A percentile compares a stretch with the other conserved stretches of the same genome.
These are phyloP conservation scores for Sphinx pinastri DNA, from an alignment of 2,888 invertebrate species.

Conservation along the genomic window DNA sequence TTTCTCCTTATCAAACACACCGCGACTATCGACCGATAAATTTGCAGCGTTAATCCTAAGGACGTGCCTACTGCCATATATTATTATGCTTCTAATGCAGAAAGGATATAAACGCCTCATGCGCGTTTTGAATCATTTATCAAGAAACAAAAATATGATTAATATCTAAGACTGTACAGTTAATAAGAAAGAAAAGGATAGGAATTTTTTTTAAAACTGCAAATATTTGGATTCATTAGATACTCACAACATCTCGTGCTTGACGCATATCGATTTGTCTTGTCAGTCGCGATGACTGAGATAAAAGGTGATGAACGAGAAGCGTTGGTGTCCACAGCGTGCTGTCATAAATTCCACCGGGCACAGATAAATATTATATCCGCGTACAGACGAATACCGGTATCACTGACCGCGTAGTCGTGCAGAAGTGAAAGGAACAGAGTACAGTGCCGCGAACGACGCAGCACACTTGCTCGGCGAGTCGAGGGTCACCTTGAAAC, in stretches of 20 bases:
- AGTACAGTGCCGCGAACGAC: constrained; percentile 57
- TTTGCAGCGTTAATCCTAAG: background rate
- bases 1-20: background rate
- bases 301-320: constrained; percentile 80
- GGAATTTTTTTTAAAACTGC: constrained; percentile 45
- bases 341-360: constrained; percentile 74
- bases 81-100: too few species aligned
- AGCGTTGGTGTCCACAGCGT: constrained; percentile 81
- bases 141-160: background rate
- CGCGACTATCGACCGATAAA: background rate
- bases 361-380: constrained; percentile 63
- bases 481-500: constrained; percentile 80
- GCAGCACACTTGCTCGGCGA: constrained; percentile 63
- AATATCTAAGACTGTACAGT: background rate
- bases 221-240: constrained; percentile 60
- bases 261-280: constrained; percentile 83
- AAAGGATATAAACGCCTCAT: too few species aligned
- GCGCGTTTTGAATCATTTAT: background rate
- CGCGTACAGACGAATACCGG: constrained; percentile 72
- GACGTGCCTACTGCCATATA: too few species aligned
- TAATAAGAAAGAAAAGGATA: constrained; percentile 15
- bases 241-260: constrained; percentile 79
- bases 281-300: constrained; percentile 77
- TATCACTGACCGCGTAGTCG: constrained; percentile 53
- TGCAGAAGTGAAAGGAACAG: constrained; percentile 73